Conservation (phyloP, 2,113 vertebrate genomes). For the Stomatorhinus ivindoensis region DNA sequence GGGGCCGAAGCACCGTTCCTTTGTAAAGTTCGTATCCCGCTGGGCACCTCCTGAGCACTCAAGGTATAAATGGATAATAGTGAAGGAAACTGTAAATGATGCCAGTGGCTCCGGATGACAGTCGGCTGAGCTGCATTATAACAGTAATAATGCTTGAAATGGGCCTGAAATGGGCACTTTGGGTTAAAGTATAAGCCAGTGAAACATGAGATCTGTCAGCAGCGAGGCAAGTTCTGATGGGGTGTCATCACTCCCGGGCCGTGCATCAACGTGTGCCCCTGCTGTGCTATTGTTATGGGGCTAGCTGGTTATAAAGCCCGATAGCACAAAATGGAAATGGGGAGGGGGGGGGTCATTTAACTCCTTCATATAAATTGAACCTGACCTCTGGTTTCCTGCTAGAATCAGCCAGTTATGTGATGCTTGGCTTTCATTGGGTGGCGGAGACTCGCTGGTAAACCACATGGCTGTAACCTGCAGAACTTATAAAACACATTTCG, state of each 20-base stretch:
- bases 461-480: background rate
- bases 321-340: background rate
- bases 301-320: background rate
- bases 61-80: conserved; percentile 2
- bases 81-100: background rate
- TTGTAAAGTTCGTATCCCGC: background rate
- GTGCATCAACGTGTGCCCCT: background rate
- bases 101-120: background rate
- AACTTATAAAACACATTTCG: conserved; percentile 9
- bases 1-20: background rate
- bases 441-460: background rate
- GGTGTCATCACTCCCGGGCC: background rate
- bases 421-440: background rate
- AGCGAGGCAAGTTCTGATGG: background rate
- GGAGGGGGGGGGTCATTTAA: background rate
- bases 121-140: background rate
- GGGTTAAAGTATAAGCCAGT: conserved; percentile 3
- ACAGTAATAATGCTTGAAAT: background rate
- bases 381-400: conserved; percentile 4
- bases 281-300: conserved; percentile 5
- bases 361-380: background rate
- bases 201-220: conserved; percentile 10
- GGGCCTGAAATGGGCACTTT: background rate
- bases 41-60: background rate
- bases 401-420: conserved; percentile 8